Base-by-base conservation (phyloP, 2,113 vertebrate species). In the Isichthys henryi region DNA sequence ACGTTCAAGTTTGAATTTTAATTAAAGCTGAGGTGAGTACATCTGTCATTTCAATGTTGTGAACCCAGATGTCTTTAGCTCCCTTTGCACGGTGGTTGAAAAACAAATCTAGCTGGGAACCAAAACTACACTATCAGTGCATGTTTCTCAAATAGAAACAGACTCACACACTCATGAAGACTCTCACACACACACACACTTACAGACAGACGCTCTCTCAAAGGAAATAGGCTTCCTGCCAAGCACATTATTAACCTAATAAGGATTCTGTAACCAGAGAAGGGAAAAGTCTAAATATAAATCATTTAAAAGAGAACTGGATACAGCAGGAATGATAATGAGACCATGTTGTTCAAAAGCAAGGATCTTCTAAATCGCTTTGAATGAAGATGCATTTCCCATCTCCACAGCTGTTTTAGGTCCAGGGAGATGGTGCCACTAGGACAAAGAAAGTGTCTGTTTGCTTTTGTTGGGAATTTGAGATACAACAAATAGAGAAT, bases 401-500 rank as follows among this genome's bases (percentile, higher is more conserved):
- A 43, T 88, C 39, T 46, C 17, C 39, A 46, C 35, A 66, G 53
- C 39, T 88, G 58, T 66, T 66, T 56, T 45, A 66, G 27, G 35
- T 66, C 39, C 87, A 88, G 27, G 23, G 87, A 88, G 31, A 46
- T 43, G 39, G 53, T 45, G 27, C 50, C 27, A 70, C 39, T 11
- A n/a, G 43, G 87, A 66, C n/a, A 88, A 70, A 66, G 87, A 88
- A 88, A 58, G 19, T 62, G 35, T 52, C 62, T 88, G 39, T 77
- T 88, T 52, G 17, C 70, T 80, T 88, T 46, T n/a, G 27, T 48
- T 92, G 93, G 94, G 93, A 95, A 95, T 95, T 93, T 93, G 93
- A 95, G 95, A 94, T 94, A 92, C 93, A 94, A 35, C 58, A 74
- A 31, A 80, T 50, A 95, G 94, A 96, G 94, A 95, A 80, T 49